These are phyloP conservation scores for Pygmarrhopalites habei DNA, from an alignment of 1,140 invertebrate genomes.

Conservation along the genomic window DNA sequence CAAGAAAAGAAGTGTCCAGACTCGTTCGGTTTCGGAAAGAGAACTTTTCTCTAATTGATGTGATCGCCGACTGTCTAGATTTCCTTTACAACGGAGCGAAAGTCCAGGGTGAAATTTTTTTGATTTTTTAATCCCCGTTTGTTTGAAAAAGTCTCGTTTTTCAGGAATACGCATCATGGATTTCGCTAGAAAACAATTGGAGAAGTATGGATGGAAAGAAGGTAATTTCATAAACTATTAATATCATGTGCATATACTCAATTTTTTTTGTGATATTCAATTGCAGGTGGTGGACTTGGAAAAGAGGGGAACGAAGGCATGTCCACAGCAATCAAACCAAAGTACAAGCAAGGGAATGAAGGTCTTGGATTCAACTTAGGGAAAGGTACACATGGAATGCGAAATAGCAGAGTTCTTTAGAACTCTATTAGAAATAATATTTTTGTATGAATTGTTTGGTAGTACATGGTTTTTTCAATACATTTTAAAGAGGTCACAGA, in stretches of 20 bases:
- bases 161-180: no score
- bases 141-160: no score
- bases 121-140: no score
- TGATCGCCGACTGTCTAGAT: no score
- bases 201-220: conserved; percentile 38
- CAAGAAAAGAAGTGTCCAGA: no score
- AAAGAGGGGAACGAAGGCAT: conserved; percentile 35
- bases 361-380: conserved; percentile 38
- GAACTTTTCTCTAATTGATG: no score
- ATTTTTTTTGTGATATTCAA: not conserved
- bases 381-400: conserved; percentile 14
- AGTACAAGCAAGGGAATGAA: conserved; percentile 33
- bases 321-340: conserved; percentile 28
- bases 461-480: no score
- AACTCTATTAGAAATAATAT: not conserved
- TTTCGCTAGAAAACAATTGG: conserved; percentile 37
- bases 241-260: not conserved
- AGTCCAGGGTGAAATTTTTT: no score
- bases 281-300: conserved; percentile 32
- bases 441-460: no score
- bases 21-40: no score
- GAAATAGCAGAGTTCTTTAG: not conserved
- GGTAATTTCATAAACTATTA: conserved; percentile 16
- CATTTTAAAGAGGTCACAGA: conserved; percentile 32
- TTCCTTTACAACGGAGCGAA: no score